phyloP scores from a whole-genome alignment of 2,113 vertebrate species.

The Myiagra hebetior region DNA sequence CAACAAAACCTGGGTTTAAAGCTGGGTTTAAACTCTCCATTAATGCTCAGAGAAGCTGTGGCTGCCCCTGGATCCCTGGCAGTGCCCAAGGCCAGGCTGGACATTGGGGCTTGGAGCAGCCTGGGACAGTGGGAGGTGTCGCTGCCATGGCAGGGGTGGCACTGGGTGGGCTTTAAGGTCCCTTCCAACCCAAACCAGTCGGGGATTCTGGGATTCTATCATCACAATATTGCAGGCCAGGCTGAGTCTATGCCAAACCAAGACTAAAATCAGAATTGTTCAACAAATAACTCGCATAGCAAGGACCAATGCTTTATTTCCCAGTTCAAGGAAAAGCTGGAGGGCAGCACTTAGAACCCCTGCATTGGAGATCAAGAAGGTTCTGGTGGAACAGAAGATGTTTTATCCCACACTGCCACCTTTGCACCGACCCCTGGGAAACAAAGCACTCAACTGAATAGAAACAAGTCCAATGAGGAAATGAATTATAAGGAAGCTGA shows the following conservation, averaged over 20 bases:
- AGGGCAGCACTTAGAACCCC: not conserved
- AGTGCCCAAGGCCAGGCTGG: not conserved
- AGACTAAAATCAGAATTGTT: not conserved
- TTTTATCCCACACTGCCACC: not conserved
- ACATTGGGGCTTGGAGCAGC: not conserved
- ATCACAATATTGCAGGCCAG: not conserved
- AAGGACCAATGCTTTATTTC: not conserved
- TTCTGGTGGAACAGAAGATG: not conserved
- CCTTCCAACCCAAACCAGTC: not conserved
- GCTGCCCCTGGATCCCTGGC: not conserved
- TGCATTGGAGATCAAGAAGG: not conserved
- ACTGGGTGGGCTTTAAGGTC: rapidly evolving
- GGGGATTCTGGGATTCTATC: not conserved
- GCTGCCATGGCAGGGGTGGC: not conserved
- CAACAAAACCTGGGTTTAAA: not conserved
- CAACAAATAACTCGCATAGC: not conserved
- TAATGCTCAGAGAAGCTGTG: not conserved
- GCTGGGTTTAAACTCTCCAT: not conserved
- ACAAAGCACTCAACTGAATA: not conserved
- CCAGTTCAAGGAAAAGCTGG: not conserved
- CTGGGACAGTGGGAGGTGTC: not conserved
- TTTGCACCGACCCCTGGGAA: not conserved
- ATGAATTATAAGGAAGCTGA: not conserved
- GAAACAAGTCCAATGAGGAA: not conserved
- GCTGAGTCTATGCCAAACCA: not conserved